Conservation (phyloP, 2,888 invertebrate genomes). For the Diplolepis rosae region DNA sequence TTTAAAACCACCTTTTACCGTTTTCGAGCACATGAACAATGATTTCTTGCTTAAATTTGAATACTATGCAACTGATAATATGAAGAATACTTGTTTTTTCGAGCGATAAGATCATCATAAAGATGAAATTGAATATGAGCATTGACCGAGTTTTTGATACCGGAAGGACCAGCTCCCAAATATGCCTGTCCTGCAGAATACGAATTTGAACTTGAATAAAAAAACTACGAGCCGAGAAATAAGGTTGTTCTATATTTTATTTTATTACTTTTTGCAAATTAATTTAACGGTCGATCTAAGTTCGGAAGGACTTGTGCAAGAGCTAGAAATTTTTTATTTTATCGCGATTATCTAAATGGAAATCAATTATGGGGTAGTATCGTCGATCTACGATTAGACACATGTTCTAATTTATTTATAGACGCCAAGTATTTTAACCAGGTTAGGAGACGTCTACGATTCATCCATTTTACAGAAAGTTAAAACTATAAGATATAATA, state of each 20-base stretch:
- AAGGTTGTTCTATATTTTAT: background rate
- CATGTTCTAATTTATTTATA: background rate
- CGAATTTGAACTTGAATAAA: background rate
- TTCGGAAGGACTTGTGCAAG: background rate
- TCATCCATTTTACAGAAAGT: background rate
- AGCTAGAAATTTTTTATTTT: background rate
- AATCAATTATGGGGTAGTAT: background rate
- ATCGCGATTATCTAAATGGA: background rate
- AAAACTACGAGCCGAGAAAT: background rate
- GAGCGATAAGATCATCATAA: too few species aligned
- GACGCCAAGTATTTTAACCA: background rate
- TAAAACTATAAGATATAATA: background rate
- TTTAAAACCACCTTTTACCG: background rate
- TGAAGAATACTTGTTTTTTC: background rate
- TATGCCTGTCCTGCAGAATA: background rate
- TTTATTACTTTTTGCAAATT: background rate
- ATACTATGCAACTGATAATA: background rate
- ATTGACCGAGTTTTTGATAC: conserved; percentile 47
- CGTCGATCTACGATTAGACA: too few species aligned
- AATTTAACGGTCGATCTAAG: background rate
- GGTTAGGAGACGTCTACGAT: too few species aligned
- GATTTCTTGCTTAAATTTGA: background rate
- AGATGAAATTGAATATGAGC: background rate
- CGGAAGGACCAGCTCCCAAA: conserved; percentile 38
- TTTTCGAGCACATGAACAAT: background rate